Evolutionary conservation across 2,113 vertebrate species (phyloP).

Genomic region (Nansenia antarctica): DNA sequence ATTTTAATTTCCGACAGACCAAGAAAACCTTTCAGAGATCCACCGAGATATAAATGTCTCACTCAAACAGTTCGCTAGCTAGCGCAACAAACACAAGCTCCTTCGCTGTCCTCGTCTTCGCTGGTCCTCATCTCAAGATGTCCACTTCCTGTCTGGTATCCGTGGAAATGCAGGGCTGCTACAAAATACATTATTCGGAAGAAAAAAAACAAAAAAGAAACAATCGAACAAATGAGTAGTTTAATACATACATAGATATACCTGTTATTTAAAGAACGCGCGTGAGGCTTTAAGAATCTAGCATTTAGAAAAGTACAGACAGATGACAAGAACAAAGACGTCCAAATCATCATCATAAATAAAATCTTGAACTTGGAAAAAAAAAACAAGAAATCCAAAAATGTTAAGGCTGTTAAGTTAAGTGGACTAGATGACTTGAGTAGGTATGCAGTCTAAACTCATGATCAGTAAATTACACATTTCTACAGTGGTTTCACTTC

Average conservation of each 20-base stretch:
- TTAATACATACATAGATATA: constrained; percentile 69
- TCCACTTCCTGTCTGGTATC: not conserved
- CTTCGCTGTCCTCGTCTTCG: not conserved
- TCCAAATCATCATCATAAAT: constrained; percentile 36
- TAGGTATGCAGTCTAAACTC: constrained; percentile 49
- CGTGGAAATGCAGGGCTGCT: not conserved
- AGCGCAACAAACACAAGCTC: not conserved
- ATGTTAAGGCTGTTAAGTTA: constrained; percentile 72
- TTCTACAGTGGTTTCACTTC: too few relatives aligned
- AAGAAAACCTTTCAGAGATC: constrained; percentile 57
- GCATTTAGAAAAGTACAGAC: constrained; percentile 65
- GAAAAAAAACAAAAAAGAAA: constrained; percentile 11
- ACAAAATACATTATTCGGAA: constrained; percentile 3
- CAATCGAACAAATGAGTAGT: constrained; percentile 34
- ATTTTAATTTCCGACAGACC: constrained; percentile 68
- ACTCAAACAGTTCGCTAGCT: not conserved
- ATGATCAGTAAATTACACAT: too few relatives aligned
- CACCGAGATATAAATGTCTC: not conserved
- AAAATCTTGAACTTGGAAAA: constrained; percentile 57
- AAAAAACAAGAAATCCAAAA: constrained; percentile 45
- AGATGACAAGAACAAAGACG: constrained; percentile 48
- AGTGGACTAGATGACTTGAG: constrained; percentile 60
- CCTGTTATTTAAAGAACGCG: constrained; percentile 65
- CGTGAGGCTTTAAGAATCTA: constrained; percentile 62
- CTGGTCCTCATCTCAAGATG: not conserved